Evolutionary conservation across 2,113 vertebrate species (phyloP).

Genomic region (Coptodon rendalli): DNA sequence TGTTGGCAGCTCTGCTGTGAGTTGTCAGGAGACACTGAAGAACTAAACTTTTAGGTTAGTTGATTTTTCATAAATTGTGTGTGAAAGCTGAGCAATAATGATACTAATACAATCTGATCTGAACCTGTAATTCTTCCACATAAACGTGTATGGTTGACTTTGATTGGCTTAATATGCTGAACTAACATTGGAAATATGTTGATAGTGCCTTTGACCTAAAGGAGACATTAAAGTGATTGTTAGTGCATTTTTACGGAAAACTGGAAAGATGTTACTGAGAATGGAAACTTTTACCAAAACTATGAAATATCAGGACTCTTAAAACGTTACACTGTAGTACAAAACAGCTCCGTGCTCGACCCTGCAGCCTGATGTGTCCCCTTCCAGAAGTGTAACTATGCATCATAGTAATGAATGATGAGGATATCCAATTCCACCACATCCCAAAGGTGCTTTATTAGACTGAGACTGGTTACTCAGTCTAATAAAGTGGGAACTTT

Average conservation of each 20-base stretch:
- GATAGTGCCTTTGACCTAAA: not conserved
- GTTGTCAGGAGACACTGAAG: not conserved
- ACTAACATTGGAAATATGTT: not conserved
- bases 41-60: not conserved
- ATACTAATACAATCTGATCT: not conserved
- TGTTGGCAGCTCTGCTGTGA: constrained; percentile 11
- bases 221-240: not conserved
- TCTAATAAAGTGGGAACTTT: not conserved
- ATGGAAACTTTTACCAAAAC: not conserved
- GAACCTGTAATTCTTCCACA: not conserved
- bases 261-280: not conserved
- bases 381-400: not conserved
- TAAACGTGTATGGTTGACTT: not conserved
- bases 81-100: not conserved
- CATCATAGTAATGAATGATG: not conserved
- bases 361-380: not conserved
- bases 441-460: not conserved
- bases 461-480: not conserved
- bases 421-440: not conserved
- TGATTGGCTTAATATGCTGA: not conserved
- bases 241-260: not conserved
- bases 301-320: not conserved
- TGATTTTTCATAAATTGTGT: not conserved
- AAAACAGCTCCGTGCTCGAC: not conserved
- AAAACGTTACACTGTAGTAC: not conserved